Evolutionary conservation across 2,888 invertebrate species (phyloP).

Genomic region (Arctia plantaginis): DNA sequence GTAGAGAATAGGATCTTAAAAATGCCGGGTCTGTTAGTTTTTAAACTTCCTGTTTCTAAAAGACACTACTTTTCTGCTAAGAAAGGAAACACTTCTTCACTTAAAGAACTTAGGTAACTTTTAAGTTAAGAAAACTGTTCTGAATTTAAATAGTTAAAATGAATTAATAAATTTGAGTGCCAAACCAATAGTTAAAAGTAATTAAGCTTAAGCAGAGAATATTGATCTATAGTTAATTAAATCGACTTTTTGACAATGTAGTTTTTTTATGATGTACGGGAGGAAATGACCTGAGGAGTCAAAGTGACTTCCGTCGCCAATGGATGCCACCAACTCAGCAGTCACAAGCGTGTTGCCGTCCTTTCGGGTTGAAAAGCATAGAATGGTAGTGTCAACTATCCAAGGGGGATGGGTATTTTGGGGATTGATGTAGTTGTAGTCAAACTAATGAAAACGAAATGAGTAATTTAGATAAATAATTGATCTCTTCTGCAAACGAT

Average conservation of each 20-base stretch:
- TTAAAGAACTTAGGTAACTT: constrained; percentile 55
- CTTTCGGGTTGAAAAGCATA: too few relatives aligned
- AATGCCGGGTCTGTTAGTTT: constrained; percentile 53
- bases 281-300: too few relatives aligned
- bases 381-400: too few relatives aligned
- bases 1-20: constrained; percentile 53
- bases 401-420: too few relatives aligned
- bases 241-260: not conserved
- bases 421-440: too few relatives aligned
- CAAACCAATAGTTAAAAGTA: not conserved
- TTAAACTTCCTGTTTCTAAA: constrained; percentile 58
- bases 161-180: not conserved
- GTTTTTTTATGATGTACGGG: too few relatives aligned
- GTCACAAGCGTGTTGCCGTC: too few relatives aligned
- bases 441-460: too few relatives aligned
- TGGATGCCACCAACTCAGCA: too few relatives aligned
- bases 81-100: constrained; percentile 60
- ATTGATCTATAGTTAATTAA: not conserved
- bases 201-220: not conserved
- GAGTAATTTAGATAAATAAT: too few relatives aligned
- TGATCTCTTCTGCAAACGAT: too few relatives aligned
- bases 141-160: constrained; percentile 54
- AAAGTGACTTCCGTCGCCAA: too few relatives aligned
- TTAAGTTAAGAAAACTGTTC: constrained; percentile 50
- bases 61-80: constrained; percentile 49